Evolutionary conservation across 2,113 vertebrate genomes (phyloP).

Genomic region (Larimichthys polyactis): DNA sequence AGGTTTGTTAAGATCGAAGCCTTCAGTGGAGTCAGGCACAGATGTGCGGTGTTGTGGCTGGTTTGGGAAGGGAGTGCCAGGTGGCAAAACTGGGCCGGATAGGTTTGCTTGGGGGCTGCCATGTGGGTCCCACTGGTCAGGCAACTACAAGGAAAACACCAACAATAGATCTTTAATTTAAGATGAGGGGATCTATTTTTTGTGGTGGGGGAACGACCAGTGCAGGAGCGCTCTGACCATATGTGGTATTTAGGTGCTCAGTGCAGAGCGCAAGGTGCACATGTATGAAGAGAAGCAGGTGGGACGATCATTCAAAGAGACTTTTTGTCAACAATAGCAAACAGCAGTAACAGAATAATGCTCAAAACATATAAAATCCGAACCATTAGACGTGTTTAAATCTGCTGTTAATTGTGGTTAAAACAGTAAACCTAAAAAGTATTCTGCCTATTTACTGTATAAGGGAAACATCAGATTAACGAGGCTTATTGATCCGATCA

Average conservation of each 20-base stretch:
- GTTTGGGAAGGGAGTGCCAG: constrained; percentile 90
- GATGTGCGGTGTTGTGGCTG: constrained; percentile 91
- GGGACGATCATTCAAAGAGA: too few relatives aligned
- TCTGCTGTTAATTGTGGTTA: too few relatives aligned
- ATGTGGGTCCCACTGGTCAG: constrained; percentile 95
- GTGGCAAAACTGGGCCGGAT: constrained; percentile 88
- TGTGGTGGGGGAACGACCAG: not conserved
- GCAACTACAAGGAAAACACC: constrained; percentile 81
- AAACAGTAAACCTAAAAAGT: not conserved
- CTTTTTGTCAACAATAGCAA: not conserved
- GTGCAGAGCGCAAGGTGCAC: too few relatives aligned
- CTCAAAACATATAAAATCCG: not conserved
- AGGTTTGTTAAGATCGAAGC: constrained; percentile 96
- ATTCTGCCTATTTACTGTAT: not conserved
- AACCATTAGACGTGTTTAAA: not conserved
- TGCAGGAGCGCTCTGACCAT: not conserved
- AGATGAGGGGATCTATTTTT: not conserved
- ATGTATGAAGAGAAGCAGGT: too few relatives aligned
- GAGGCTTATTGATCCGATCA: not conserved
- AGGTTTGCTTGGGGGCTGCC: constrained; percentile 94
- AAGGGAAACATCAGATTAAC: not conserved
- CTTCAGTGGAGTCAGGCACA: constrained; percentile 94
- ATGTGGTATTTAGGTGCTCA: too few relatives aligned
- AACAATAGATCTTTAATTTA: constrained; percentile 7
- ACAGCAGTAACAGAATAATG: not conserved